phyloP scores from a whole-genome alignment of 2,888 invertebrate genomes.

The Andrena chrysosceles region DNA sequence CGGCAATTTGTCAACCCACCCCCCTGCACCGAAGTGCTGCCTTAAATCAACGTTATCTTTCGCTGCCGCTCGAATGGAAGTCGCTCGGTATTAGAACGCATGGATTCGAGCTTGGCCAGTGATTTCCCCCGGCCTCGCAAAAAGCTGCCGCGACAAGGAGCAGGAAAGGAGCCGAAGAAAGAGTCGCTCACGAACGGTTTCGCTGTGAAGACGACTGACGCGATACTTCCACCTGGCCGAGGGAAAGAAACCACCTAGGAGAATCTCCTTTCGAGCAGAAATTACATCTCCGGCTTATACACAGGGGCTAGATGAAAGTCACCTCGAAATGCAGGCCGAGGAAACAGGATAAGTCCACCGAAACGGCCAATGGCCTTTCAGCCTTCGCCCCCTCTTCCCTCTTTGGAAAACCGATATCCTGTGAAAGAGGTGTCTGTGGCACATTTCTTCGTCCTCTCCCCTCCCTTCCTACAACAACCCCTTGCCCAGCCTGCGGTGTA shows the following conservation, averaged over 20 bases:
- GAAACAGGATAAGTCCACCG: constrained; percentile 61
- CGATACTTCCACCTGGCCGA: background rate
- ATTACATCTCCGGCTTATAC: constrained; percentile 50
- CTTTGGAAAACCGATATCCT: constrained; percentile 72
- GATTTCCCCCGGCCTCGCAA: constrained; percentile 5
- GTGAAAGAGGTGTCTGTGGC: constrained; percentile 66
- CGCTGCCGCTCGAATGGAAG: constrained; percentile 34
- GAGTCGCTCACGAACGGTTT: background rate
- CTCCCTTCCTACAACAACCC: too few species aligned
- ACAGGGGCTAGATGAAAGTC: constrained; percentile 44
- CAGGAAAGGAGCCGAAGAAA: background rate
- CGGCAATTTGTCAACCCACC: constrained; percentile 68
- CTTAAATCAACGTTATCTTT: constrained; percentile 68
- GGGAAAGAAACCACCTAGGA: background rate
- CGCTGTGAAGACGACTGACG: background rate
- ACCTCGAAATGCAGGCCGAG: constrained; percentile 36
- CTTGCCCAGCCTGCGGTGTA: background rate
- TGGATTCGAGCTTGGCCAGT: background rate
- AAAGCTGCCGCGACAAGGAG: background rate
- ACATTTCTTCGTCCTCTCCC: constrained; percentile 52
- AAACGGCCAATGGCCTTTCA: constrained; percentile 68
- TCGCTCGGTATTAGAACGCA: constrained; percentile 39
- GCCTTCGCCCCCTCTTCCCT: background rate
- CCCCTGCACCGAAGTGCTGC: constrained; percentile 33
- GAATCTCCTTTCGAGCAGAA: constrained; percentile 38